phyloP scores from a whole-genome alignment of 1,140 invertebrate genomes.

The Colletes latitarsis region DNA sequence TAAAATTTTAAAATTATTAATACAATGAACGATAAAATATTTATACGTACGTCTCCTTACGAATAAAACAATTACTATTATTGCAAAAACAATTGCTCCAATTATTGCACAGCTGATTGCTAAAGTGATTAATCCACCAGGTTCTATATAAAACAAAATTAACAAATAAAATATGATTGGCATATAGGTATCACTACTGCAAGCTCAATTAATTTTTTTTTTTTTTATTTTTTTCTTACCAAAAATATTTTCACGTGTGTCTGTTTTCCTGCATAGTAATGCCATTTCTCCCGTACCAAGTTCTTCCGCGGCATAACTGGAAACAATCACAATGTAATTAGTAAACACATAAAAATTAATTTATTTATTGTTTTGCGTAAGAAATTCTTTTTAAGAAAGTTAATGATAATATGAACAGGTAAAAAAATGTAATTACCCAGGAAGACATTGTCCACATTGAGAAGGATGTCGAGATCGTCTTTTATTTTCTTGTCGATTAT shows the following conservation, averaged over 20 bases:
- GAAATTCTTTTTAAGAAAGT: too few species aligned
- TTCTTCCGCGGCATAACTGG: slow-evolving; percentile 46
- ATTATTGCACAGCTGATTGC: not conserved
- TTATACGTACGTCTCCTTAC: slow-evolving; percentile 36
- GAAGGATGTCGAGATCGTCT: slow-evolving; percentile 61
- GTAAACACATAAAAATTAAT: not conserved
- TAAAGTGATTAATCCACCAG: too few species aligned
- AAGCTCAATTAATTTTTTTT: not conserved
- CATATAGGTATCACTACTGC: not conserved
- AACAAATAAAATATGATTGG: slow-evolving; percentile 1
- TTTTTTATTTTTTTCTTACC: slow-evolving; percentile 17
- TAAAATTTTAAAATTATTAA: not conserved
- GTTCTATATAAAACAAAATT: not conserved
- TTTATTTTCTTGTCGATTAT: slow-evolving; percentile 65
- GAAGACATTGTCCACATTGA: slow-evolving; percentile 71
- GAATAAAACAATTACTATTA: not conserved
- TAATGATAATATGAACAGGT: not conserved
- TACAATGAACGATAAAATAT: not conserved
- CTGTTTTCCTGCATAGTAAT: slow-evolving; percentile 33
- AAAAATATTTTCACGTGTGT: not conserved
- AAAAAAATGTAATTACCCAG: slow-evolving; percentile 56
- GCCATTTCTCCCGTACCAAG: slow-evolving; percentile 42
- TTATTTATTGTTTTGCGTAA: too few species aligned
- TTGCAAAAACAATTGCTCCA: not conserved
- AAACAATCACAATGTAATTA: not conserved